phyloP scores from a whole-genome alignment of 2,113 vertebrate species.

The Bagarius yarrelli region DNA sequence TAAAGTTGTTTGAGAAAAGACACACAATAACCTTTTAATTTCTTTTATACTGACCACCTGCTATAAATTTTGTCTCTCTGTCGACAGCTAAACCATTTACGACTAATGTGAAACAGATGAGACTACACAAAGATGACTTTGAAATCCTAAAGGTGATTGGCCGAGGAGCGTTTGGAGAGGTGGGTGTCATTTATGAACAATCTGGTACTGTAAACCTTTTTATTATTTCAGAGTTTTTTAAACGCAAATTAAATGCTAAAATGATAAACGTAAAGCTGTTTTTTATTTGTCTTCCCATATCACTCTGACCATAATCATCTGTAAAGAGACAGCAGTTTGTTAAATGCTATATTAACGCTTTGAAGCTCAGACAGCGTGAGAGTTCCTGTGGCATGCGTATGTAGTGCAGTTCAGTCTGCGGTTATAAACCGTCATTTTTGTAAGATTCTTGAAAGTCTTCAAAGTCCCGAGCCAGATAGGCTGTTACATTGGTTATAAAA shows the following conservation, averaged over 20 bases:
- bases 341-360: background rate
- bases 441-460: background rate
- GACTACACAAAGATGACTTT: constrained; percentile 58
- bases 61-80: constrained; percentile 22
- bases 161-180: constrained; percentile 60
- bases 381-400: background rate
- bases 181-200: constrained; percentile 15
- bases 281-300: background rate
- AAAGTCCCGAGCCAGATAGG: background rate
- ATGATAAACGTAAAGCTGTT: background rate
- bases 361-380: background rate
- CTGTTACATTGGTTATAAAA: background rate
- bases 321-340: background rate
- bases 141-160: constrained; percentile 61
- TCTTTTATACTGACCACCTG: constrained; percentile 19
- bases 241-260: background rate
- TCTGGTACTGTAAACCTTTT: background rate
- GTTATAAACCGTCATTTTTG: background rate
- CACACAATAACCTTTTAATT: background rate
- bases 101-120: constrained; percentile 58
- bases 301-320: background rate
- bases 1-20: background rate
- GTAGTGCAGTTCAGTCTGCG: background rate
- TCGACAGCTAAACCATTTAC: constrained; percentile 55
- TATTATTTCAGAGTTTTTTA: background rate